Evolutionary conservation across 1,140 invertebrate species (phyloP).

Genomic region (Listronotus oregonensis): DNA sequence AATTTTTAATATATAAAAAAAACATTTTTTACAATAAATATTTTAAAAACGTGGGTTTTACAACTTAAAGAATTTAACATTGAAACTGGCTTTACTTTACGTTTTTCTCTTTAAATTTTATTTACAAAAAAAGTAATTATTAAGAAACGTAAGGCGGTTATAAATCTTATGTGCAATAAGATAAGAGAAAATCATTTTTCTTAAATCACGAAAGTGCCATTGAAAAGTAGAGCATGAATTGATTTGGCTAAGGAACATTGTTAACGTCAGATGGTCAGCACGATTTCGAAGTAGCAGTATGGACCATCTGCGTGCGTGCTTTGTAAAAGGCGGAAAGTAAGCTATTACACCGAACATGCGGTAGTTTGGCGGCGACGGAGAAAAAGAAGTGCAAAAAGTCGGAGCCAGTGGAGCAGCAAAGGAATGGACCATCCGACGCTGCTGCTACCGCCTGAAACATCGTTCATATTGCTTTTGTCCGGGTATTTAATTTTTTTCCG

Average conservation of each 20-base stretch:
- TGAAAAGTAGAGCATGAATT: slow-evolving; percentile 23
- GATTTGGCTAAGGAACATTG: slow-evolving; percentile 39
- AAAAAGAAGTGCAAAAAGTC: slow-evolving; percentile 41
- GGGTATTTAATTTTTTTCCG: slow-evolving; percentile 36
- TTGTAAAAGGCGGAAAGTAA: slow-evolving; percentile 45
- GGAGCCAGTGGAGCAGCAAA: slow-evolving; percentile 17
- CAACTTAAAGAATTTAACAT: too few species aligned
- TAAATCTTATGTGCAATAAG: neutral
- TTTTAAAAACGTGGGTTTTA: too few species aligned
- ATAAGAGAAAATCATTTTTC: slow-evolving; percentile 7
- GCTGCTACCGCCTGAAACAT: slow-evolving; percentile 30
- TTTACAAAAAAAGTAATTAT: too few species aligned
- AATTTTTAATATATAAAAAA: too few species aligned
- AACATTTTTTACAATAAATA: too few species aligned
- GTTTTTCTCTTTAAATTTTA: too few species aligned
- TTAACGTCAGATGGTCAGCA: slow-evolving; percentile 43
- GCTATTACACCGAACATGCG: slow-evolving; percentile 49
- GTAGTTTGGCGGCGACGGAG: slow-evolving; percentile 44
- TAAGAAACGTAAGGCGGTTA: too few species aligned
- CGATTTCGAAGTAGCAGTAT: slow-evolving; percentile 33
- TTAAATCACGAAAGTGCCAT: slow-evolving; percentile 18
- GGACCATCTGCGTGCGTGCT: slow-evolving; percentile 47
- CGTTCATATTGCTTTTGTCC: slow-evolving; percentile 38
- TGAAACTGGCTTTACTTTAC: too few species aligned
- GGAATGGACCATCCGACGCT: neutral